A percentile compares a stretch with the other conserved stretches of the same genome.
Conservation (phyloP, 2,113 vertebrate species). For the Empidonax traillii region DNA sequence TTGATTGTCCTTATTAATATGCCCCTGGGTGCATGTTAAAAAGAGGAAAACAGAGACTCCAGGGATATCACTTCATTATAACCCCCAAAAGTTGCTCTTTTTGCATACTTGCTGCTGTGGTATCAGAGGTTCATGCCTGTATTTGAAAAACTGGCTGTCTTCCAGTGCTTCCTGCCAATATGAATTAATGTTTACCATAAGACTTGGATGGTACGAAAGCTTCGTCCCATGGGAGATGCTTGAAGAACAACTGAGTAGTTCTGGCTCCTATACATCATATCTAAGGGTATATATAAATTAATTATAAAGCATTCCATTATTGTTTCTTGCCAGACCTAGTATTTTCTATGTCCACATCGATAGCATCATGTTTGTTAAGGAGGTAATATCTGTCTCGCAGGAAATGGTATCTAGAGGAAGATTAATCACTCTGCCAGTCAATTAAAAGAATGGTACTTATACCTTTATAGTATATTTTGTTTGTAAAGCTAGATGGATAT, state of each 20-base stretch:
- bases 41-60: background rate
- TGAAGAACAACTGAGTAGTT: conserved; percentile 25
- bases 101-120: background rate
- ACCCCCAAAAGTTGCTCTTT: background rate
- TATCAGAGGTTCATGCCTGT: background rate
- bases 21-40: background rate
- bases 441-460: background rate
- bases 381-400: background rate
- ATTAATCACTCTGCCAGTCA: background rate
- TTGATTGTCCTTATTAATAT: background rate
- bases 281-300: conserved; percentile 27
- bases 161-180: conserved; percentile 55
- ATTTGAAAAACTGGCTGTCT: conserved; percentile 47
- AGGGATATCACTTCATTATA: background rate
- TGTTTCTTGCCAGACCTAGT: background rate
- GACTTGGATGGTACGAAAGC: background rate
- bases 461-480: background rate
- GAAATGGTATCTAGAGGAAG: background rate
- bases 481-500: background rate
- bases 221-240: conserved; percentile 20
- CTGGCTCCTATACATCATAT: background rate
- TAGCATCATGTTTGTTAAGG: background rate
- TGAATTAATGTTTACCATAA: conserved; percentile 58
- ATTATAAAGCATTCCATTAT: conserved; percentile 6
- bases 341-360: background rate